Base-by-base conservation (phyloP, 2,888 invertebrate species). In the Saturnia pavonia region DNA sequence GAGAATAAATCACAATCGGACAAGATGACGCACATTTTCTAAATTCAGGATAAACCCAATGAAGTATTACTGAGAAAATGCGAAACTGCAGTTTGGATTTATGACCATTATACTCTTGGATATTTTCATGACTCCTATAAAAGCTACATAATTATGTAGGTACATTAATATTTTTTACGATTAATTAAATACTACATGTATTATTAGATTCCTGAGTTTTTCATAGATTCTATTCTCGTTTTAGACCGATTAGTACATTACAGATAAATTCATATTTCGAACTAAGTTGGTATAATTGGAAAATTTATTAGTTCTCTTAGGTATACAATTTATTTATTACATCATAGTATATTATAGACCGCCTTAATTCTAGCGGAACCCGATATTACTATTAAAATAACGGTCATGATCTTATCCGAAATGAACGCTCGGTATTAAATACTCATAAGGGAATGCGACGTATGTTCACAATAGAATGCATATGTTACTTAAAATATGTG, bases 41-140 rank as follows among this genome's bases (percentile, higher is more conserved):
- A 90, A 91, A 91, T 91, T 87, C 84, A 87, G 85, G 83, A 89
- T 89, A 85, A 88, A 86, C 79, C 78, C 78, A 79, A 65, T 6
- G n/a, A 40, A 6, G 65, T 65, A 40, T 65, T 65, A 65, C 40
- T 40, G 65, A 65, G 40, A 65, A 63, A 63, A 34, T 63, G 63
- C 25, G 34, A 14, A 63, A 40, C 65, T 40, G n/a, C n/a, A 65
- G 65, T 40, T n/a, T 65, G 34, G 19, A 73, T 74, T 73, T 65
- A 65, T 40, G 40, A 7, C 11, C 16, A 65, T 34, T 34, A 60
- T 60, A 60, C 57, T 27, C 34, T 65, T 65, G 11, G 40, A 40
- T 65, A 65, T 40, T 65, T 40, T 65, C 40, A 9, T 19, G 34
- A n/a, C 19, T 1, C 19, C 11, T 40, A 65, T 65, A 65, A 65